Conservation (phyloP, 2,797 vertebrate genomes). For the Sebastes trivittatus region DNA sequence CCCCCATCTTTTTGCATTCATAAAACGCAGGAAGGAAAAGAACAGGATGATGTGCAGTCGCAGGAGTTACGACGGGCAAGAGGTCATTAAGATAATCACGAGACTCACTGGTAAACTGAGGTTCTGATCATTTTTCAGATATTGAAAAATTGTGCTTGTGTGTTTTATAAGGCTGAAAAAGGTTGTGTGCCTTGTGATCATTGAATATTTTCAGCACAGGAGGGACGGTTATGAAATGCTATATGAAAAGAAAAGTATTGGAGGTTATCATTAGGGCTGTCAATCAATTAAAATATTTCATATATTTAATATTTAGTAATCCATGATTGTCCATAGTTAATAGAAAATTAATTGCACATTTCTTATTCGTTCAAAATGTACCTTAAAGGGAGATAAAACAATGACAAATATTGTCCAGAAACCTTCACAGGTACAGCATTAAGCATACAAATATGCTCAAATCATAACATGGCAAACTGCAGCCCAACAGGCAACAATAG, state of each 20-base stretch:
- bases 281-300: too few relatives aligned
- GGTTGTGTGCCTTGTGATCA: background rate
- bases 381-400: too few relatives aligned
- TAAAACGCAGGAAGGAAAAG: slow-evolving; percentile 61
- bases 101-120: background rate
- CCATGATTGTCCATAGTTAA: too few relatives aligned
- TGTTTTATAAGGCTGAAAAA: background rate
- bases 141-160: background rate
- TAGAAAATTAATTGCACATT: too few relatives aligned
- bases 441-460: too few relatives aligned
- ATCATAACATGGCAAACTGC: too few relatives aligned
- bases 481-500: too few relatives aligned
- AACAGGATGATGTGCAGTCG: slow-evolving; percentile 41
- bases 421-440: too few relatives aligned
- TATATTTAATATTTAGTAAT: too few relatives aligned
- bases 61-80: background rate
- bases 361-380: too few relatives aligned
- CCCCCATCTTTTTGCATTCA: slow-evolving; percentile 64
- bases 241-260: background rate
- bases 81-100: slow-evolving; percentile 15
- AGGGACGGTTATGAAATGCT: background rate
- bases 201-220: background rate
- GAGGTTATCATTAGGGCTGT: background rate
- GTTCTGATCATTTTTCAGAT: background rate
- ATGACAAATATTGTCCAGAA: too few relatives aligned